phyloP scores from a whole-genome alignment of 2,797 vertebrate genomes.

The Spinibarbus caldwelli region DNA sequence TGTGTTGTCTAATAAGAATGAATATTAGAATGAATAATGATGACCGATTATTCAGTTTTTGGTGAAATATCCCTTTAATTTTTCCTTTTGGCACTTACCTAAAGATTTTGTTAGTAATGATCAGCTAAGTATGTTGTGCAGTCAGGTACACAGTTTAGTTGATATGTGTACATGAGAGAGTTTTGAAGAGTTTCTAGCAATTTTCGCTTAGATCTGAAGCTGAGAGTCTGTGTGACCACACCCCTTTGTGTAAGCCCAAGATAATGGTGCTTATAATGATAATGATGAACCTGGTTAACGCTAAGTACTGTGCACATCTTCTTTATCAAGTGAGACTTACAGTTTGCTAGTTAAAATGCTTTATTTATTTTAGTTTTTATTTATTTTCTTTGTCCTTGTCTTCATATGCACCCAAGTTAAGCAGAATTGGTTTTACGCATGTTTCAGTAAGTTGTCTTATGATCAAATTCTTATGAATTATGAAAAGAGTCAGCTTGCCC shows the following conservation, averaged over 20 bases:
- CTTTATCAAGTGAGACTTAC: background rate
- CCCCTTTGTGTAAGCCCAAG: constrained; percentile 57
- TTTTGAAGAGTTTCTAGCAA: background rate
- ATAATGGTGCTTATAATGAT: constrained; percentile 62
- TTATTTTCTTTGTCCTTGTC: background rate
- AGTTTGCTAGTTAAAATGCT: background rate
- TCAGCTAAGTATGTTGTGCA: background rate
- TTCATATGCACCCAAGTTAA: background rate
- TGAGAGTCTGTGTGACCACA: constrained; percentile 62
- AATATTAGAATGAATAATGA: background rate
- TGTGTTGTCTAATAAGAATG: too few relatives aligned
- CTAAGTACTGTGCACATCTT: background rate
- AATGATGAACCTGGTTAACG: background rate
- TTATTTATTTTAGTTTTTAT: background rate
- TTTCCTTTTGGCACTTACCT: background rate
- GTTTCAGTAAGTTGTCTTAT: background rate
- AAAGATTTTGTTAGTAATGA: background rate
- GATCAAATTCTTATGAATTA: background rate
- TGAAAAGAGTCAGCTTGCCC: background rate
- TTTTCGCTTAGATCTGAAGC: background rate
- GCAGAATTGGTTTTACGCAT: background rate
- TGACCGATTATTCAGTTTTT: background rate
- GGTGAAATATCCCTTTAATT: background rate
- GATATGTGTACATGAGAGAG: background rate
- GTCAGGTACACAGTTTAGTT: background rate